Evolutionary conservation across 1,140 invertebrate species (phyloP).

Genomic region (Drosophila pectinifera): DNA sequence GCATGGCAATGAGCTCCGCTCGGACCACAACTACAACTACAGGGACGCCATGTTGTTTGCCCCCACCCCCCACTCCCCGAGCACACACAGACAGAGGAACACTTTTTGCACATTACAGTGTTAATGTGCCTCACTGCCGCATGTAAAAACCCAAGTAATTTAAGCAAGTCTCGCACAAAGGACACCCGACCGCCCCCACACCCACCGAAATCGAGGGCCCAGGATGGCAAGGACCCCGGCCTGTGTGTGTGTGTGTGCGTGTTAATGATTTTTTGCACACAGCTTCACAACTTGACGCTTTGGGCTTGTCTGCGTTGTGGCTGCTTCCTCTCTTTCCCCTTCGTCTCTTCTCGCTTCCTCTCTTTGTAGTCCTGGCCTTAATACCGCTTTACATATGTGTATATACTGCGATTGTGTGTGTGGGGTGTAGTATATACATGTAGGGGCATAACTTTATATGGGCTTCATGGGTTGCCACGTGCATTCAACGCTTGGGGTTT

Average conservation of each 20-base stretch:
- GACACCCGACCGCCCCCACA: conserved; percentile 4
- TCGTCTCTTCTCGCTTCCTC: neutral
- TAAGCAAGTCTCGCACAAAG: conserved; percentile 66
- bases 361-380: conserved; percentile 2
- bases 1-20: conserved; percentile 67
- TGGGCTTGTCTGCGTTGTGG: conserved; percentile 41
- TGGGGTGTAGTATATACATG: neutral
- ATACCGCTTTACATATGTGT: conserved; percentile 32
- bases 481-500: conserved; percentile 69
- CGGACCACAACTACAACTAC: conserved; percentile 64
- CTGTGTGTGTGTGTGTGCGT: conserved; percentile 70
- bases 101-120: conserved; percentile 84
- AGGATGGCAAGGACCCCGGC: conserved; percentile 14
- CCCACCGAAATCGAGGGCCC: conserved; percentile 14
- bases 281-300: conserved; percentile 82
- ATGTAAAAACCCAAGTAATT: conserved; percentile 84
- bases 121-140: conserved; percentile 84
- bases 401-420: conserved; percentile 1
- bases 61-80: conserved; percentile 1
- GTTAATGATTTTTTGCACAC: conserved; percentile 85
- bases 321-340: conserved; percentile 2
- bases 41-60: conserved; percentile 78
- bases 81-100: conserved; percentile 37
- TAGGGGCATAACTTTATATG: conserved; percentile 68
- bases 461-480: conserved; percentile 59